Conservation (phyloP, 2,888 invertebrate species). For the Agrilus cyanescens region DNA sequence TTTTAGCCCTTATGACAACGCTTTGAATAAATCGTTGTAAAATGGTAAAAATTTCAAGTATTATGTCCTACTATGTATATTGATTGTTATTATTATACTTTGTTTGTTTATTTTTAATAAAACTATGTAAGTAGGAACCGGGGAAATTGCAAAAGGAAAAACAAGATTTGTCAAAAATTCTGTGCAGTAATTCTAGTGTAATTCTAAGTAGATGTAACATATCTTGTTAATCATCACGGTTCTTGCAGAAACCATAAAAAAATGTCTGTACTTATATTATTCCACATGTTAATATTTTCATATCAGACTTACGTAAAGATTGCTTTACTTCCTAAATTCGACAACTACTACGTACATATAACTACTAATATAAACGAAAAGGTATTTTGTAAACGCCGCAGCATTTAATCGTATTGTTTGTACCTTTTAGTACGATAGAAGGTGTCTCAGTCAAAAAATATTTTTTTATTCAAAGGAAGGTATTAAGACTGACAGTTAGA, state of each 20-base stretch:
- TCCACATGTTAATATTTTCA: constrained; percentile 8
- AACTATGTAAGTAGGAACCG: not conserved
- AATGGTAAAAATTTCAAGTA: too few species aligned
- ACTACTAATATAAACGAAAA: too few species aligned
- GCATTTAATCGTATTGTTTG: too few species aligned
- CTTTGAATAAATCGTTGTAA: too few species aligned
- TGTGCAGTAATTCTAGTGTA: constrained; percentile 11
- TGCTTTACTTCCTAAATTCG: too few species aligned
- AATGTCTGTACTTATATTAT: not conserved
- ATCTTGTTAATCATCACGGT: constrained; percentile 23
- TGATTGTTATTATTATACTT: too few species aligned
- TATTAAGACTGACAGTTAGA: constrained; percentile 32
- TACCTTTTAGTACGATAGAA: too few species aligned
- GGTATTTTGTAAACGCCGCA: too few species aligned
- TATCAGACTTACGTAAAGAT: constrained; percentile 3
- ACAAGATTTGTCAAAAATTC: constrained; percentile 7
- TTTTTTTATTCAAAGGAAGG: constrained; percentile 28
- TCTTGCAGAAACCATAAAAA: not conserved
- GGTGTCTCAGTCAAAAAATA: constrained; percentile 17
- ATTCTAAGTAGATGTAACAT: constrained; percentile 30
- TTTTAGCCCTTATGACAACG: too few species aligned
- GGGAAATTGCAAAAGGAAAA: constrained; percentile 1
- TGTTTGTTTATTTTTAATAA: too few species aligned
- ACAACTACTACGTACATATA: too few species aligned
- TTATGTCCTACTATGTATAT: too few species aligned